These are phyloP conservation scores for Microcebus murinus DNA, from an alignment of 2,113 vertebrate genomes.

Conservation along the genomic window DNA sequence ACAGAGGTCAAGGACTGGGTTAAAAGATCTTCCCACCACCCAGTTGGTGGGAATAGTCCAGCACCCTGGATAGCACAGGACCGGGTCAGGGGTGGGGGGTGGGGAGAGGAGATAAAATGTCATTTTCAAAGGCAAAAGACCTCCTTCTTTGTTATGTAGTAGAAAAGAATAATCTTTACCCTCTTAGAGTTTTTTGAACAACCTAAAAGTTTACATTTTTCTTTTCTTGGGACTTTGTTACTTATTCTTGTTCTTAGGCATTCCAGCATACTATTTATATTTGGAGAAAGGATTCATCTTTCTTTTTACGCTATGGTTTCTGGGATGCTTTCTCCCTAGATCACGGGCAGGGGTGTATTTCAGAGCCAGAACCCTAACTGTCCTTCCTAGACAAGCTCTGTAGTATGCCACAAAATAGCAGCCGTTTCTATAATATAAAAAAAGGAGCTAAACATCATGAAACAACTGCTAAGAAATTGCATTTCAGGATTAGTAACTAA, in stretches of 20 bases:
- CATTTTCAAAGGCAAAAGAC: background rate
- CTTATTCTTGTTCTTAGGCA: background rate
- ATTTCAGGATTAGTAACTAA: background rate
- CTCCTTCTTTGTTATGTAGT: background rate
- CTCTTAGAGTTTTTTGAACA: background rate
- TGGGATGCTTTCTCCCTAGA: background rate
- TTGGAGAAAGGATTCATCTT: background rate
- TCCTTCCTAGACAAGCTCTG: background rate
- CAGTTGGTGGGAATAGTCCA: background rate
- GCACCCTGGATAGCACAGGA: background rate
- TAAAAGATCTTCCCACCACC: background rate
- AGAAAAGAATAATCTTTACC: background rate
- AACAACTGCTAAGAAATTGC: background rate
- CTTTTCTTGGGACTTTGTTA: background rate
- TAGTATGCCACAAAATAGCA: background rate
- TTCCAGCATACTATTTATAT: background rate
- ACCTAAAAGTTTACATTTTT: background rate
- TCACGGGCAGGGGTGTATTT: background rate
- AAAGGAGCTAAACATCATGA: background rate
- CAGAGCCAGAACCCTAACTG: background rate
- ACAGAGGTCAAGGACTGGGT: background rate
- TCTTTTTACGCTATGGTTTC: background rate
- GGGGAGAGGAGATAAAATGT: background rate
- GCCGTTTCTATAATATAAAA: background rate
- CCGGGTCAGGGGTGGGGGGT: rapidly evolving